phyloP scores from a whole-genome alignment of 1,140 invertebrate species.

The Pseudomyrmex flavicornis region DNA sequence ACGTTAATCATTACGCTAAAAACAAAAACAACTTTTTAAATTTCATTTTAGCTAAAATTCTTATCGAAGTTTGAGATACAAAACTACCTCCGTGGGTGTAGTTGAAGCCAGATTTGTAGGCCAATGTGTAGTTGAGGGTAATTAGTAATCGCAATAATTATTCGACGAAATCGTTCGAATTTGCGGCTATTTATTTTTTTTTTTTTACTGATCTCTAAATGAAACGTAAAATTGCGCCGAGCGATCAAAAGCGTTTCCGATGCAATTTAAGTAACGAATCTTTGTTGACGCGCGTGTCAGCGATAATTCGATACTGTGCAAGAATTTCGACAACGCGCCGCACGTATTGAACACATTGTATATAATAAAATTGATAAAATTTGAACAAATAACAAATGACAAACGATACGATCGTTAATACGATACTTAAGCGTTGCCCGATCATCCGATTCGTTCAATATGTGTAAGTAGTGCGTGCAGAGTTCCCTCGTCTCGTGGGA shows the following conservation, averaged over 20 bases:
- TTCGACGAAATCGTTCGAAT: not conserved
- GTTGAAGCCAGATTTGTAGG: too few relatives aligned
- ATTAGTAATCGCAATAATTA: too few relatives aligned
- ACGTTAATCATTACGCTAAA: too few relatives aligned
- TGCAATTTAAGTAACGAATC: slow-evolving; percentile 31
- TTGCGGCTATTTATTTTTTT: not conserved
- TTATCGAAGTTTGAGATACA: too few relatives aligned
- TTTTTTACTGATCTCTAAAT: not conserved
- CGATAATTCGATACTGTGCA: not conserved
- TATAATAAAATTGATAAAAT: not conserved
- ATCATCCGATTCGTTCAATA: slow-evolving; percentile 51
- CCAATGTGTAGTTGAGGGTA: too few relatives aligned
- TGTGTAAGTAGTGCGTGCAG: slow-evolving; percentile 68
- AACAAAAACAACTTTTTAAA: too few relatives aligned
- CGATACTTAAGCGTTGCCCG: slow-evolving; percentile 75
- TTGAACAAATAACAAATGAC: slow-evolving; percentile 48
- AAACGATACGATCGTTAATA: slow-evolving; percentile 79
- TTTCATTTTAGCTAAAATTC: too few relatives aligned
- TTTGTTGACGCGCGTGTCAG: slow-evolving; percentile 3
- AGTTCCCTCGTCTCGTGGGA: slow-evolving; percentile 77
- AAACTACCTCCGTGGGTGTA: too few relatives aligned
- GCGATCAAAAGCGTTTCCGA: slow-evolving; percentile 9
- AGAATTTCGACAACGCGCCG: not conserved
- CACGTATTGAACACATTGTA: not conserved
- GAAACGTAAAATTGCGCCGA: not conserved